Evolutionary conservation across 2,888 invertebrate species (phyloP).

Genomic region (Oscheius sp.): DNA sequence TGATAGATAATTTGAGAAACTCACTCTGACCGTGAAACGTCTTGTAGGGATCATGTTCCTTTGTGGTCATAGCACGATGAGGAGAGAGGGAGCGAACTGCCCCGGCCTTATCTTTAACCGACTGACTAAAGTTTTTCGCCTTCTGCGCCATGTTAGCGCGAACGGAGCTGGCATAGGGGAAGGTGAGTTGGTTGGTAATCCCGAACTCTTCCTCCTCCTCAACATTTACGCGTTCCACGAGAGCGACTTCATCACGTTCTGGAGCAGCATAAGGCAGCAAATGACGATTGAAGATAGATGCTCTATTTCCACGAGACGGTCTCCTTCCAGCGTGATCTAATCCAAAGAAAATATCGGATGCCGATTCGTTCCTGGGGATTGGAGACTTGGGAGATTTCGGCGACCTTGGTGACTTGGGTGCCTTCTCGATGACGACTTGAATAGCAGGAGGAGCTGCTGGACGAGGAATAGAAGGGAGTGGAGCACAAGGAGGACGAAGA

Average conservation of each 20-base stretch:
- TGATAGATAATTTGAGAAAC: background rate
- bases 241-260: background rate
- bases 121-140: constrained; percentile 12
- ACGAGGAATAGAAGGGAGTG: constrained; percentile 31
- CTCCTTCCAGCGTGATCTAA: too few relatives aligned
- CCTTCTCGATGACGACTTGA: too few relatives aligned
- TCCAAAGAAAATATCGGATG: constrained; percentile 8
- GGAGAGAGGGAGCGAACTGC: constrained; percentile 9
- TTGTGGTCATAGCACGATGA: background rate
- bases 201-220: constrained; percentile 29
- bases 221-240: constrained; percentile 5
- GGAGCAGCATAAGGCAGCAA: constrained; percentile 26
- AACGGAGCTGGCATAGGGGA: constrained; percentile 14
- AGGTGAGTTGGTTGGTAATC: background rate
- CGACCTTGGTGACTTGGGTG: too few relatives aligned
- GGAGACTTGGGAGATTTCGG: too few relatives aligned
- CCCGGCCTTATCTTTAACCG: constrained; percentile 6
- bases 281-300: constrained; percentile 42
- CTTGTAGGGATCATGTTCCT: constrained; percentile 12
- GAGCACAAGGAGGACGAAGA: constrained; percentile 11
- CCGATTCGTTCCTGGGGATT: constrained; percentile 23
- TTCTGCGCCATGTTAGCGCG: constrained; percentile 4
- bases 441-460: constrained; percentile 35
- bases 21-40: constrained; percentile 1
- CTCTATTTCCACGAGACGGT: background rate